These are phyloP conservation scores for Megalurothrips usitatus DNA, from an alignment of 2,888 invertebrate genomes.

Conservation along the genomic window DNA sequence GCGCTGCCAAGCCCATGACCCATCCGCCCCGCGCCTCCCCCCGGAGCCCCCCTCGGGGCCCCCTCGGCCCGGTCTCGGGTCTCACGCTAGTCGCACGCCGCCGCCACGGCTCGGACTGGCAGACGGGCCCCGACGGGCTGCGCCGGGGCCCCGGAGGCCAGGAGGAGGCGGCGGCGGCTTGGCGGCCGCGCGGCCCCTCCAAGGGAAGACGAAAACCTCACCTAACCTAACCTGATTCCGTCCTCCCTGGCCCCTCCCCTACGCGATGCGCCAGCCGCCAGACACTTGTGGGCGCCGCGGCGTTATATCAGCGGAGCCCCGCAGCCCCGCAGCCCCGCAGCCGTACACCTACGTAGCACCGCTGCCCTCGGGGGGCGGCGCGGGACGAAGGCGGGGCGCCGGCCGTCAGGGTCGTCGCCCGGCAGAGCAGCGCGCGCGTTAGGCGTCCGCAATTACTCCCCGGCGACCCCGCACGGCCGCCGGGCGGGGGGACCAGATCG, in stretches of 20 bases:
- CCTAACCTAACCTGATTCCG: no score
- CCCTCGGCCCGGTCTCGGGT: background rate
- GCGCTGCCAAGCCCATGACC: no score
- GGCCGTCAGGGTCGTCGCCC: background rate
- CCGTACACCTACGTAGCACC: no score
- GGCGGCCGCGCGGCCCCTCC: no score
- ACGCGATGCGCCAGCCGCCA: no score
- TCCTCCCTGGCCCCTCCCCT: no score
- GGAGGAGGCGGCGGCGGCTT: no score
- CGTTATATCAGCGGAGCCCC: background rate
- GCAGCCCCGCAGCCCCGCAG: background rate
- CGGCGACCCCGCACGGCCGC: no score
- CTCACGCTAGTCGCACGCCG: constrained; percentile 2
- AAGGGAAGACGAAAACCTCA: no score
- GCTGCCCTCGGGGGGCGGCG: background rate
- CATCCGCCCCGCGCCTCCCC: no score
- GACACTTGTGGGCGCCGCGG: background rate
- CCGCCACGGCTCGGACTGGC: background rate
- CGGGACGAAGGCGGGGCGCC: background rate
- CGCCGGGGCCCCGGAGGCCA: background rate
- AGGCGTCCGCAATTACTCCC: no score
- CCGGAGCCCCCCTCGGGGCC: background rate
- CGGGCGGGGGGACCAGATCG: no score
- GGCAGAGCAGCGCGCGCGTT: background rate
- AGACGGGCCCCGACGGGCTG: background rate